These are phyloP conservation scores for Synodontis membranacea DNA, from an alignment of 2,113 vertebrate species.

Conservation along the genomic window DNA sequence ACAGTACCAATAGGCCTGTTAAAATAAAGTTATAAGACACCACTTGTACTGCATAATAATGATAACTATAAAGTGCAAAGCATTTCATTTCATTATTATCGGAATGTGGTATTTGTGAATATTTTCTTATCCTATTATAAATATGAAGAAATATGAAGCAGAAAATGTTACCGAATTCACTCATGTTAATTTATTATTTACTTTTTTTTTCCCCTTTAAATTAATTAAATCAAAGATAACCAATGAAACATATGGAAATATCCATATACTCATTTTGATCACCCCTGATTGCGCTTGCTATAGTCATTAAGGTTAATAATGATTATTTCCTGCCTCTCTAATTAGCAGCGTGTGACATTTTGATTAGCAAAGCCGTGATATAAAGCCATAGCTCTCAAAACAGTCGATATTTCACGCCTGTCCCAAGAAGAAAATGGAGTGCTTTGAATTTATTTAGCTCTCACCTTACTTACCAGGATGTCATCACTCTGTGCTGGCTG, in stretches of 20 bases:
- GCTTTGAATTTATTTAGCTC: background rate
- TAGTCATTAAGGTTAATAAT: conserved; percentile 8
- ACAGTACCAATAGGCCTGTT: too few relatives aligned
- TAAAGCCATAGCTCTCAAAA: background rate
- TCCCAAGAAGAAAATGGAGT: background rate
- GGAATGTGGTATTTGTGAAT: too few relatives aligned
- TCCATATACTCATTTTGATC: background rate
- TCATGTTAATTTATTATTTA: background rate
- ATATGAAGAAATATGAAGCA: too few relatives aligned
- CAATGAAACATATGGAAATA: background rate
- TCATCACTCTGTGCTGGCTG: conserved; percentile 24
- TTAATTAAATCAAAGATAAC: background rate
- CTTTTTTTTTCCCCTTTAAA: too few relatives aligned
- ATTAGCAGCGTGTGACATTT: conserved; percentile 23
- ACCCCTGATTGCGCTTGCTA: background rate
- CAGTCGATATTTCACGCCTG: background rate
- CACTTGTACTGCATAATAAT: too few relatives aligned
- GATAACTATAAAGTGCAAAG: too few relatives aligned
- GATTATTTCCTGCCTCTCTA: conserved; percentile 21
- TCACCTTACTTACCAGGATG: conserved; percentile 4
- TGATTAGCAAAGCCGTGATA: conserved; percentile 18
- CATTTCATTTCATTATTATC: too few relatives aligned
- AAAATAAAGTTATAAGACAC: too few relatives aligned
- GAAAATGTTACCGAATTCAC: too few relatives aligned
- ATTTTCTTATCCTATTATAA: too few relatives aligned